Percentiles rank a stretch among this genome's conserved stretches.
Evolutionary conservation across 1,140 invertebrate genomes (phyloP).

Genomic region (Mactra quadrangularis): DNA sequence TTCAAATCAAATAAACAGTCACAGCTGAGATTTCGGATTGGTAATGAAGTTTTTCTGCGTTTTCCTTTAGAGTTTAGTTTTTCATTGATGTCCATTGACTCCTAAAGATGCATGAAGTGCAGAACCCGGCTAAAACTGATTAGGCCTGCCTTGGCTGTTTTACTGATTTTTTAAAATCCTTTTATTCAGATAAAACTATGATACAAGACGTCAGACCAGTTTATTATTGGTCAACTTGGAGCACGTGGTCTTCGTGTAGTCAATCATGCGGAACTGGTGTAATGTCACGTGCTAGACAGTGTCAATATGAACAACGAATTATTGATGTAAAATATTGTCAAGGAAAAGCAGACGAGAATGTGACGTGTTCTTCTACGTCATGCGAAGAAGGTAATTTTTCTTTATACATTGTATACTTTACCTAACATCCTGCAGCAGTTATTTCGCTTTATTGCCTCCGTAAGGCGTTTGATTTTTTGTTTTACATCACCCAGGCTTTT

Average conservation of each 20-base stretch:
- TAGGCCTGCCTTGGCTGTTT: neutral
- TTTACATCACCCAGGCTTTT: too few relatives aligned
- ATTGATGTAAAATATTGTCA: neutral
- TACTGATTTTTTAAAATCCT: neutral
- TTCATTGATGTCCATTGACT: neutral
- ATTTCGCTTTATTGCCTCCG: neutral
- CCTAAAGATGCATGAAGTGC: neutral
- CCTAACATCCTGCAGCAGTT: too few relatives aligned
- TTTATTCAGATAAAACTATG: neutral
- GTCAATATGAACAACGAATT: neutral
- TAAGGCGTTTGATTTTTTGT: neutral
- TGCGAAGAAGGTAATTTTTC: constrained; percentile 4
- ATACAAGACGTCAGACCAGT: neutral
- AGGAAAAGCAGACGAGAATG: neutral
- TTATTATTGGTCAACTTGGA: constrained; percentile 1
- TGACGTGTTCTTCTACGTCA: neutral
- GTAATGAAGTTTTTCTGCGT: too few relatives aligned
- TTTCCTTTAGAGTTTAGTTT: too few relatives aligned
- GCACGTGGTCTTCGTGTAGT: neutral
- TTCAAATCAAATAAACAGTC: too few relatives aligned
- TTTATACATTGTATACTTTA: too few relatives aligned
- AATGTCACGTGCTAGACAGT: neutral
- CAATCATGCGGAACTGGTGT: neutral
- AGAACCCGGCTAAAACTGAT: too few relatives aligned
- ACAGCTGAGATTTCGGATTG: too few relatives aligned